Base-by-base conservation (phyloP, 2,888 invertebrate genomes). In the Eudemis profundana region DNA sequence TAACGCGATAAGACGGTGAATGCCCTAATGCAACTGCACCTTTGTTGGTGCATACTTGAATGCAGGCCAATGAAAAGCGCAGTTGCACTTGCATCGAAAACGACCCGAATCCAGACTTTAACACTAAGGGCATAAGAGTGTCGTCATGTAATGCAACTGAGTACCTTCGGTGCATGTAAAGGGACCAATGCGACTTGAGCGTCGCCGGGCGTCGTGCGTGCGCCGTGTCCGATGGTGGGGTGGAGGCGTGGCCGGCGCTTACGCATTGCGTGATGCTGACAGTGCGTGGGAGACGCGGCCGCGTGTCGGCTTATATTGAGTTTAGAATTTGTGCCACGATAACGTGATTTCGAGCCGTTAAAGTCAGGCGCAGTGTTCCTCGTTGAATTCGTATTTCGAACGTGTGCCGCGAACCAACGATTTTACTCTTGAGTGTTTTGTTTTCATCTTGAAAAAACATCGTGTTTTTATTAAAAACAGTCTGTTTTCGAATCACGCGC, bases 161-260 rank as follows among this genome's bases (percentile, higher is more conserved):
- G 10, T 23, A 33, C 42, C 70, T 74, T 79, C 72, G 74, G 75
- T 72, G 70, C 70, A 72, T 66, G 69, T 73, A 76, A 88, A 90
- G 87, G 90, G 89, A 89, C 89, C 89, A 89, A 88, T 88, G 81
- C 87, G 84, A 81, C 81, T 74, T 78, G 79, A 75, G 78, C 65
- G 68, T 71, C 75, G 79, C 74, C 76, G 81, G 82, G 81, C 78
- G 81, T 78, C 78, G 83, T 82, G 84, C 75, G 76, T 70, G 60
- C 61, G 70, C 60, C 73, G 70, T 74, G 77, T 68, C 61, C 50
- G 69, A 69, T 77, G 81, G 83, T 75, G 78, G 78, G 79, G 78
- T 66, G 69, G 69, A 78, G 87, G 84, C 82, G 85, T 76, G 81
- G 81, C 70, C 72, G 80, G 85, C 86, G 87, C 84, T 78, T 78